phyloP scores from a whole-genome alignment of 2,113 vertebrate species.

The Telmatochromis sp. region DNA sequence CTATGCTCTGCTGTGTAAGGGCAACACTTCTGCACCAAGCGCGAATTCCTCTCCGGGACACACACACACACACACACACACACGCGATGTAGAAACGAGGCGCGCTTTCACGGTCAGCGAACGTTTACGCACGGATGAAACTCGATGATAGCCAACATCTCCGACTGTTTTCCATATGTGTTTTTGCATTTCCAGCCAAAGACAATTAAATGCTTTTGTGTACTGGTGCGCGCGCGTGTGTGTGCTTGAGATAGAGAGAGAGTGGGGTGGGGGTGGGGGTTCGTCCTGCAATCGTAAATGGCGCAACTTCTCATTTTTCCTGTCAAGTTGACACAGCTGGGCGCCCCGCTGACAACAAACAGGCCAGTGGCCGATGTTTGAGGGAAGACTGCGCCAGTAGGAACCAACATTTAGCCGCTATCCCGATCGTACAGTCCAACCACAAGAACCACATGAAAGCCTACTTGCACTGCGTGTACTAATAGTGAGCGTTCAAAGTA shows the following conservation, averaged over 20 bases:
- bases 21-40: conserved; percentile 1
- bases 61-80: background rate
- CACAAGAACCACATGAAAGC: background rate
- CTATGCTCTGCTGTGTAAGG: background rate
- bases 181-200: background rate
- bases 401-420: background rate
- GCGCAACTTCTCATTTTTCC: conserved; percentile 43
- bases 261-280: background rate
- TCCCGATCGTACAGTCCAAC: background rate
- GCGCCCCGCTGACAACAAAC: background rate
- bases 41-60: conserved; percentile 45
- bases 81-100: background rate
- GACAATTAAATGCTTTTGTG: background rate
- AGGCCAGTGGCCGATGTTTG: background rate
- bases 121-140: conserved; percentile 60
- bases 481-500: background rate
- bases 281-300: conserved; percentile 29
- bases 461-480: background rate
- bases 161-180: background rate
- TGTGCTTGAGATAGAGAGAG: background rate
- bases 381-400: background rate
- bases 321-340: conserved; percentile 59
- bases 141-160: background rate
- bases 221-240: background rate
- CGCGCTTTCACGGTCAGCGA: conserved; percentile 40